Evolutionary conservation across 1,140 invertebrate species (phyloP).

Genomic region (Chironomus tepperi): DNA sequence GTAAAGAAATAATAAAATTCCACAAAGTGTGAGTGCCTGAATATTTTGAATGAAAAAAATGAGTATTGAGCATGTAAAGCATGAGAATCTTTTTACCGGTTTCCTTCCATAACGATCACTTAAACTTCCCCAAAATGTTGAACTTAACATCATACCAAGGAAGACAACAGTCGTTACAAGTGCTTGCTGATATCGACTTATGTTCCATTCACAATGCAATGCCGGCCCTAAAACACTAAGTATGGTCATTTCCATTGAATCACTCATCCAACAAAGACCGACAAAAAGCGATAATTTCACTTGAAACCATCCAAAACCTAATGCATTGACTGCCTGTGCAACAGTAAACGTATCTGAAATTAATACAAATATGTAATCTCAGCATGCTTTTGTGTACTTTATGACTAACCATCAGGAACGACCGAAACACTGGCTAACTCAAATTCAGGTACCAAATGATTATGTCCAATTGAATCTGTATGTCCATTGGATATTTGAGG

Average conservation of each 20-base stretch:
- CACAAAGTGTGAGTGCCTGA: constrained; percentile 77
- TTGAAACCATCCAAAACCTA: constrained; percentile 95
- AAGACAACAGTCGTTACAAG: constrained; percentile 73
- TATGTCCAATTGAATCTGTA: neutral
- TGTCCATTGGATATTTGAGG: neutral
- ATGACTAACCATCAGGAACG: constrained; percentile 61
- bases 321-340: constrained; percentile 87
- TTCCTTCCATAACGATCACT: constrained; percentile 91
- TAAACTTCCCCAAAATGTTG: constrained; percentile 90
- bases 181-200: constrained; percentile 65
- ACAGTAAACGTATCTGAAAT: constrained; percentile 82
- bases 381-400: constrained; percentile 24
- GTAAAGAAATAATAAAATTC: constrained; percentile 83
- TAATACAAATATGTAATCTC: constrained; percentile 24
- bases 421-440: constrained; percentile 74
- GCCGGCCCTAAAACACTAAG: constrained; percentile 87
- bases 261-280: constrained; percentile 90
- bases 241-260: constrained; percentile 98
- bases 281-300: constrained; percentile 79
- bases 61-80: constrained; percentile 20
- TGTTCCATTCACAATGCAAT: constrained; percentile 88
- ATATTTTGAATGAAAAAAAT: too few relatives aligned
- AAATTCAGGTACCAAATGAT: constrained; percentile 44
- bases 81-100: constrained; percentile 49
- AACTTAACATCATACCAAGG: constrained; percentile 93